phyloP scores from a whole-genome alignment of 2,797 vertebrate species.

The Sphaeramia orbicularis region DNA sequence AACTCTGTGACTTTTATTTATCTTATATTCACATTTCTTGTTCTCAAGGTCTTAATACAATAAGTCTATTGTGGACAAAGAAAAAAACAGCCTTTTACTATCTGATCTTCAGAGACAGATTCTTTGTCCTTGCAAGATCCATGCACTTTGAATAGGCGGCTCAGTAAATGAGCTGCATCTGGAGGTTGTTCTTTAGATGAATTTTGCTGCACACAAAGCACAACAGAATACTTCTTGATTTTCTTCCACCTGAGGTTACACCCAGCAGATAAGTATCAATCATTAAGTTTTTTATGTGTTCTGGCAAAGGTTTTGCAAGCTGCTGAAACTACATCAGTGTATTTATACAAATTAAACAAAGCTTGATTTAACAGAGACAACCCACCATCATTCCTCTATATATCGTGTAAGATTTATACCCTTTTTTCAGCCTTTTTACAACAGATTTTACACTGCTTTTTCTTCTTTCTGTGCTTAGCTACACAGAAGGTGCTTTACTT shows the following conservation, averaged over 20 bases:
- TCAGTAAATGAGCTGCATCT: constrained; percentile 25
- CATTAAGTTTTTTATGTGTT: constrained; percentile 9
- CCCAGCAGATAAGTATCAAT: constrained; percentile 11
- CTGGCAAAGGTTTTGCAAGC: constrained; percentile 16
- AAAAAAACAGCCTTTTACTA: constrained; percentile 23
- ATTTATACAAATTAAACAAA: neutral
- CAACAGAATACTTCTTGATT: constrained; percentile 24
- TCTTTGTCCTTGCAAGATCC: constrained; percentile 48
- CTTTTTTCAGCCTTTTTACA: too few relatives aligned
- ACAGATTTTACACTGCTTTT: too few relatives aligned
- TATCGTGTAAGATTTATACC: too few relatives aligned
- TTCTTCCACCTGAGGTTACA: constrained; percentile 30
- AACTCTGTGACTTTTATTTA: constrained; percentile 27
- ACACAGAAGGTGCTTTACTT: too few relatives aligned
- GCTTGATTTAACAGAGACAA: too few relatives aligned
- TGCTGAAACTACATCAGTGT: constrained; percentile 12
- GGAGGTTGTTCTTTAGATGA: constrained; percentile 29
- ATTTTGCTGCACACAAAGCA: constrained; percentile 35
- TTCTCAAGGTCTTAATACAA: constrained; percentile 19
- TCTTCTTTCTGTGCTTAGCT: too few relatives aligned
- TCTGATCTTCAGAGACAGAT: constrained; percentile 22
- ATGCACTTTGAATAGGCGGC: constrained; percentile 28
- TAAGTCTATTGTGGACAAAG: constrained; percentile 2
- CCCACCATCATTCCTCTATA: too few relatives aligned
- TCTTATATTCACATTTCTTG: constrained; percentile 13